Evolutionary conservation across 1,140 invertebrate species (phyloP), one percentile per base, ranked within the genome.

Genomic region (Platyscapa corneri): DNA sequence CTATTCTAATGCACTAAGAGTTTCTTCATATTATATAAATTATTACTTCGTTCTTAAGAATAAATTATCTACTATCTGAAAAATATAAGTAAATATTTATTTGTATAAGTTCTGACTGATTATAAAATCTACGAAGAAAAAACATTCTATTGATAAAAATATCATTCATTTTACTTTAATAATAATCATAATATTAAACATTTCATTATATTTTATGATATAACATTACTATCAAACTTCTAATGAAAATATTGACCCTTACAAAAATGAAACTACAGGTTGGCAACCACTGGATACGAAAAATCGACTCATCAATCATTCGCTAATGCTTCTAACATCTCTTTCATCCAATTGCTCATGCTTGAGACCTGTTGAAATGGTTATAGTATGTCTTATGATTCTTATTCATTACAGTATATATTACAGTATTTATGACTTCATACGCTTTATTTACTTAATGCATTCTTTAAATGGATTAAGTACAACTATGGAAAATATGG

Each of bases 231-330:
- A 64, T 65, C 27, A 74, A 46, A n/a, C 42, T 46, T 64, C 32
- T 42, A 84, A 65, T 84, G 70, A 56, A 84, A 78, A 84, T 42
- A 84, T 84, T 56, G 60, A 39, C 46, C 32, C 23, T 3, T 12
- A 76, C 72, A 37, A 42, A 60, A 67, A 64, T 78, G 30, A 12
- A 78, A 49, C 60, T 78, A 39, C n/a, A 70, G 30, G 23, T n/a
- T n/a, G 30, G 75, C 67, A 78, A 78, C n/a, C 60, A 34, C 30
- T n/a, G 64, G 75, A 84, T 78, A 78, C 74, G 60, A 84, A 39
- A 53, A 84, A 84, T 84, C 60, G 82, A 84, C 74, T 84, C 82
- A 84, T 84, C 75, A 76, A 83, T 83, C 82, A 84, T 77, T 27
- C 56, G 56, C 32, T 70, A 79, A 56, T 77, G 64, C 76, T 27